phyloP scores from a whole-genome alignment of 2,113 vertebrate genomes.

The Bungarus multicinctus region DNA sequence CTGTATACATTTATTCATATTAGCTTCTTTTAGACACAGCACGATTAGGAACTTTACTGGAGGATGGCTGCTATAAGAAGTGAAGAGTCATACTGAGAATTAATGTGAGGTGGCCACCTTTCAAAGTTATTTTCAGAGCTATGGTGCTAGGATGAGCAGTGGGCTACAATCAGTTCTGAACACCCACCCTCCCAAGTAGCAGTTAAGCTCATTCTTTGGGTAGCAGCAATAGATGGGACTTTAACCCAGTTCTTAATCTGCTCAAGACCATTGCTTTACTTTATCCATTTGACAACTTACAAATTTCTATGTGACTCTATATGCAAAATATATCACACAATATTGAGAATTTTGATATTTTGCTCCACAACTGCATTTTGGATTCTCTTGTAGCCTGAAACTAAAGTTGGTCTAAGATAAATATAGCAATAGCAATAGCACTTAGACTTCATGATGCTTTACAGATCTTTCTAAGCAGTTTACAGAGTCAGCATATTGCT shows the following conservation, averaged over 20 bases:
- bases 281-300: neutral
- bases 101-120: neutral
- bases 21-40: neutral
- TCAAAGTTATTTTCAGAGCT: neutral
- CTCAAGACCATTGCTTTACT: neutral
- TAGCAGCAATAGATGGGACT: neutral
- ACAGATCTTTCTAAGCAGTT: too few relatives aligned
- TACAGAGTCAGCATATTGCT: too few relatives aligned
- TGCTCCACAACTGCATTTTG: neutral
- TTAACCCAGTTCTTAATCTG: neutral
- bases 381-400: neutral
- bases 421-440: neutral
- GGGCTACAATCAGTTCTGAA: neutral
- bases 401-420: neutral
- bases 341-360: neutral
- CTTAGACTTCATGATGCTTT: too few relatives aligned
- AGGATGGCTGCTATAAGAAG: neutral
- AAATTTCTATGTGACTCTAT: neutral
- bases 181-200: neutral
- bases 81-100: neutral
- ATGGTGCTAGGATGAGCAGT: neutral
- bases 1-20: neutral
- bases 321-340: neutral
- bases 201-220: neutral
- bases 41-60: neutral